Evolutionary conservation across 2,888 invertebrate genomes (phyloP).

Genomic region (Melanostoma scalare): DNA sequence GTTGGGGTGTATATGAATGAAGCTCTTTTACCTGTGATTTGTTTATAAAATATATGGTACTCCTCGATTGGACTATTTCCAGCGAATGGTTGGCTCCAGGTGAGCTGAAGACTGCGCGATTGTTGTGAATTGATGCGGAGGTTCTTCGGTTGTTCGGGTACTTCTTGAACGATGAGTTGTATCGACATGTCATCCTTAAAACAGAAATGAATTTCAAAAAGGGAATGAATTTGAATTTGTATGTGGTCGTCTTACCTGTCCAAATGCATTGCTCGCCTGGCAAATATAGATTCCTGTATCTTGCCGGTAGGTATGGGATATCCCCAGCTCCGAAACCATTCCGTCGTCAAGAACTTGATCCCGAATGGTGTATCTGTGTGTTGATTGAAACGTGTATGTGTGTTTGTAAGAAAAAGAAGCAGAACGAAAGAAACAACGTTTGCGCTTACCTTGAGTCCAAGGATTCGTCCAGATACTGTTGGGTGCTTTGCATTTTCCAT

Average conservation of each 20-base stretch:
- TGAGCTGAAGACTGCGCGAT: slow-evolving; percentile 91
- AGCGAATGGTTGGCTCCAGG: slow-evolving; percentile 94
- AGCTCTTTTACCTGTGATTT: slow-evolving; percentile 84
- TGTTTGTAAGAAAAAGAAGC: neutral
- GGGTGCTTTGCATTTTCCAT: slow-evolving; percentile 88
- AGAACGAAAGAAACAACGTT: slow-evolving; percentile 25
- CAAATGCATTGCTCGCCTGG: slow-evolving; percentile 93
- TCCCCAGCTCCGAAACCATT: slow-evolving; percentile 92
- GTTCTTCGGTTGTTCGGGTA: slow-evolving; percentile 94
- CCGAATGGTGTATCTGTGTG: slow-evolving; percentile 86
- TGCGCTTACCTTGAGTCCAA: slow-evolving; percentile 85
- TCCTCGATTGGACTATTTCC: slow-evolving; percentile 94
- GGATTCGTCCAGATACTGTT: slow-evolving; percentile 88
- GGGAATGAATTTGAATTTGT: too few species aligned
- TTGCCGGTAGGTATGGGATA: slow-evolving; percentile 91
- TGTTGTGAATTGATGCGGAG: slow-evolving; percentile 92
- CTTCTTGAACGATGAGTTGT: slow-evolving; percentile 94
- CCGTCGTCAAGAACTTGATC: slow-evolving; percentile 91
- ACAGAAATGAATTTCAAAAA: neutral
- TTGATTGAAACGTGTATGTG: too few species aligned
- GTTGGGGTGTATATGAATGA: slow-evolving; percentile 23
- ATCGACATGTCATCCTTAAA: slow-evolving; percentile 91
- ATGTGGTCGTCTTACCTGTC: slow-evolving; percentile 90
- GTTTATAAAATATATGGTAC: slow-evolving; percentile 94
- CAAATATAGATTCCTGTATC: slow-evolving; percentile 95